A percentile compares a stretch with the other conserved stretches of the same genome.
Evolutionary conservation across 1,140 invertebrate genomes (phyloP).

Genomic region (Zaprionus nigranus): DNA sequence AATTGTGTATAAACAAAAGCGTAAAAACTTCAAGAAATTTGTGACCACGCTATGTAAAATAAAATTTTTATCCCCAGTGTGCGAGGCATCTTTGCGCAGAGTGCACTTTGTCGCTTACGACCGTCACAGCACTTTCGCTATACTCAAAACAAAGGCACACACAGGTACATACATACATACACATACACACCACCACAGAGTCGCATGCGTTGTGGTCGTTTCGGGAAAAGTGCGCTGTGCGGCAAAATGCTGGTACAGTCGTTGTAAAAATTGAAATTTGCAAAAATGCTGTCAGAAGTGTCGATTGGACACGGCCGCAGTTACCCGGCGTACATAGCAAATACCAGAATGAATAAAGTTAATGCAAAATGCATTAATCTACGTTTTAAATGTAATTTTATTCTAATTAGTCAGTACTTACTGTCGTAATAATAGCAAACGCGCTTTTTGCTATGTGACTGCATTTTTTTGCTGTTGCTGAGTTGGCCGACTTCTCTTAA

Average conservation of each 20-base stretch:
- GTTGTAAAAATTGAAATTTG: slow-evolving; percentile 72
- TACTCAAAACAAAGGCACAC: slow-evolving; percentile 51
- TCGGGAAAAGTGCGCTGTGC: slow-evolving; percentile 57
- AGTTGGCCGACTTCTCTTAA: neutral
- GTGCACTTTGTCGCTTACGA: slow-evolving; percentile 47
- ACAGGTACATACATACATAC: slow-evolving; percentile 66
- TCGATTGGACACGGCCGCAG: neutral
- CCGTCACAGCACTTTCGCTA: slow-evolving; percentile 53
- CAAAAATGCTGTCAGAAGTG: slow-evolving; percentile 32
- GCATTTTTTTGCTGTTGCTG: slow-evolving; percentile 83
- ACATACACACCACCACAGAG: slow-evolving; percentile 44
- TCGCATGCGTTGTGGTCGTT: slow-evolving; percentile 49
- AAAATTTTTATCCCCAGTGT: slow-evolving; percentile 59
- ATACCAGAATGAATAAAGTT: neutral
- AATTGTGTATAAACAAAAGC: neutral
- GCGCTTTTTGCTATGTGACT: slow-evolving; percentile 94
- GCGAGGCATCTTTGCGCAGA: slow-evolving; percentile 42
- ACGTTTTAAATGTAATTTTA: neutral
- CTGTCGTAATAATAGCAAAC: slow-evolving; percentile 99
- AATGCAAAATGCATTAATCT: neutral
- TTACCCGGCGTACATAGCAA: neutral
- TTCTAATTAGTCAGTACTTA: slow-evolving; percentile 87
- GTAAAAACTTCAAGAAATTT: slow-evolving; percentile 10
- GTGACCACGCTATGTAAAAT: slow-evolving; percentile 64
- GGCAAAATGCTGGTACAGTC: slow-evolving; percentile 75